Conservation (phyloP, 64 coral and sea anemone genomes). For the Actinia tenebrosa region DNA sequence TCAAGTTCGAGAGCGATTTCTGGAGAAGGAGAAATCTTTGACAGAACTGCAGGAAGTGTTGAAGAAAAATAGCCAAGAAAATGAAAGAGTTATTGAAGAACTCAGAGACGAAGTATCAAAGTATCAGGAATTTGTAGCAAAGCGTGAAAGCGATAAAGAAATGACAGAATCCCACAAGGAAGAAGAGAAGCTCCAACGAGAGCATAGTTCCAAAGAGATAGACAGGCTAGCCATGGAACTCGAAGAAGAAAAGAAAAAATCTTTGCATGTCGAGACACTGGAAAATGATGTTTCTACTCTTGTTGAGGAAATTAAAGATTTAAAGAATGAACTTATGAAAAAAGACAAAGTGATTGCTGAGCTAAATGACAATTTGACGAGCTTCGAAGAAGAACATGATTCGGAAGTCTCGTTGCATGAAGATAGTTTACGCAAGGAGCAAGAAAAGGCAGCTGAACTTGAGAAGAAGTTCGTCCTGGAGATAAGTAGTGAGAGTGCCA, state of each 20-base stretch:
- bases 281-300: not conserved
- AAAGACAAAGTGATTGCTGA: slow-evolving; percentile 67
- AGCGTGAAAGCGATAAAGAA: slow-evolving; percentile 36
- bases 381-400: slow-evolving; percentile 87
- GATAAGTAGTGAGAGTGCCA: slow-evolving; percentile 63
- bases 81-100: slow-evolving; percentile 2
- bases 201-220: slow-evolving; percentile 32
- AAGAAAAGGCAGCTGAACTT: slow-evolving; percentile 69
- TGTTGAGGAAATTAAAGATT: slow-evolving; percentile 41
- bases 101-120: not conserved
- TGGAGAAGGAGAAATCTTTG: slow-evolving; percentile 39
- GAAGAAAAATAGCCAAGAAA: not conserved
- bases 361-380: slow-evolving; percentile 81
- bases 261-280: slow-evolving; percentile 16
- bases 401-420: slow-evolving; percentile 63
- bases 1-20: slow-evolving; percentile 24
- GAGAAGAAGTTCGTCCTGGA: slow-evolving; percentile 83
- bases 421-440: slow-evolving; percentile 61
- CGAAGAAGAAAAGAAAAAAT: slow-evolving; percentile 32
- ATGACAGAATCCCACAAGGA: not conserved
- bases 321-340: slow-evolving; percentile 57
- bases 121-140: slow-evolving; percentile 26
- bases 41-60: slow-evolving; percentile 31
- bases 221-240: slow-evolving; percentile 35
- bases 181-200: slow-evolving; percentile 39